Evolutionary conservation across 2,797 vertebrate genomes (phyloP).

Genomic region (Acrossocheilus fasciatus): DNA sequence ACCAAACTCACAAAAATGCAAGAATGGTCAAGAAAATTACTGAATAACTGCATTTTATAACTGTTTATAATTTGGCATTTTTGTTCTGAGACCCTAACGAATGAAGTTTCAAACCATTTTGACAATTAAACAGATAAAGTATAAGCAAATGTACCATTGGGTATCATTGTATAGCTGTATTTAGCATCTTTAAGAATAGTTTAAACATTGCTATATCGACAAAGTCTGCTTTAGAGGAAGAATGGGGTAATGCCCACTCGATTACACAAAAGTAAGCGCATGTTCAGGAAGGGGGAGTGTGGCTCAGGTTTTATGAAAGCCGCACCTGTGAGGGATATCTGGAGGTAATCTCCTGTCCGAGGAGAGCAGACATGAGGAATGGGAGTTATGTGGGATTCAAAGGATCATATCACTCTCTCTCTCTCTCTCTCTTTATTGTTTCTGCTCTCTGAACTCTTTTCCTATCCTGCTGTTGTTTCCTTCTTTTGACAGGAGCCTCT

Average conservation of each 20-base stretch:
- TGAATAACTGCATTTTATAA: background rate
- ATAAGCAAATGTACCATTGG: background rate
- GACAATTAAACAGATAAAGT: background rate
- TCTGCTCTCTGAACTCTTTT: background rate
- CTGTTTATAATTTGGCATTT: background rate
- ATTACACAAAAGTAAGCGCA: background rate
- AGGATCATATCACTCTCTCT: background rate
- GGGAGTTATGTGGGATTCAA: constrained; percentile 41
- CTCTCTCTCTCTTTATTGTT: constrained; percentile 16
- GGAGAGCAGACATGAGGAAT: constrained; percentile 35
- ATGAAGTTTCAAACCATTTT: background rate
- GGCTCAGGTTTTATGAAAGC: constrained; percentile 23
- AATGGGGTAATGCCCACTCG: background rate
- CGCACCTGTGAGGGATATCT: constrained; percentile 37
- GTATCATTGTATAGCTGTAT: background rate
- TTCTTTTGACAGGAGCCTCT: background rate
- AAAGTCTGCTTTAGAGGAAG: background rate
- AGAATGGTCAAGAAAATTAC: background rate
- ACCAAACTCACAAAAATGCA: background rate
- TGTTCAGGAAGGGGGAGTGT: constrained; percentile 19
- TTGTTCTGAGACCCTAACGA: background rate
- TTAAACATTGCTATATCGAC: background rate
- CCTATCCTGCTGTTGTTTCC: background rate
- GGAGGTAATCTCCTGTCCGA: constrained; percentile 35
- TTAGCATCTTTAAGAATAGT: background rate